Evolutionary conservation across 2,888 invertebrate genomes (phyloP).

Genomic region (Neoaliturus tenellus): DNA sequence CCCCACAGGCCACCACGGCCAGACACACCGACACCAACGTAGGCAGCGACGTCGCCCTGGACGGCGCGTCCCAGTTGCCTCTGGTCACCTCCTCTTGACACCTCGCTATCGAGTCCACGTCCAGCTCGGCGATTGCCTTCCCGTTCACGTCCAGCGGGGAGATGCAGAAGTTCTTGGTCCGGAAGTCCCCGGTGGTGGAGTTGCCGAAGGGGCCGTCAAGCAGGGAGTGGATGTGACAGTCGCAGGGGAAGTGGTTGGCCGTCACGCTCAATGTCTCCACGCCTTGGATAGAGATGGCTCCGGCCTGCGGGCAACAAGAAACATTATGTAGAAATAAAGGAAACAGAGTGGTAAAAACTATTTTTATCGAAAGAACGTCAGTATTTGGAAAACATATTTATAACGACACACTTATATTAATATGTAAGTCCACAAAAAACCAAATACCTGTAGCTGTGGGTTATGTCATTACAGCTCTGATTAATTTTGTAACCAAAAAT

Average conservation of each 20-base stretch:
- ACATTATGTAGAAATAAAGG: too few species aligned
- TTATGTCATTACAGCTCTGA: too few species aligned
- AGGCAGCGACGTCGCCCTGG: not conserved
- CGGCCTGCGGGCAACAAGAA: slow-evolving; percentile 68
- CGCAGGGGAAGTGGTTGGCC: slow-evolving; percentile 91
- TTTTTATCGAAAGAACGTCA: too few species aligned
- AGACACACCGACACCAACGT: not conserved
- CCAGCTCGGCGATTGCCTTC: slow-evolving; percentile 80
- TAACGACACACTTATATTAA: too few species aligned
- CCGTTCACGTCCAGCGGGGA: slow-evolving; percentile 91
- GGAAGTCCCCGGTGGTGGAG: slow-evolving; percentile 75
- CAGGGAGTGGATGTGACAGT: slow-evolving; percentile 88
- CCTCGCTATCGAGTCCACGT: slow-evolving; percentile 79
- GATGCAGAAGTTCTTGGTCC: slow-evolving; percentile 88
- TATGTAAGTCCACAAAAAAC: too few species aligned
- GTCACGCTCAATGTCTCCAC: slow-evolving; percentile 83
- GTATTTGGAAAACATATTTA: too few species aligned
- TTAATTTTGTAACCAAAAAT: too few species aligned
- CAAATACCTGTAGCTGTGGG: too few species aligned
- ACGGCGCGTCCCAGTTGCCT: slow-evolving; percentile 76
- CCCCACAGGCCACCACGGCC: not conserved
- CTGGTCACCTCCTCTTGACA: slow-evolving; percentile 81
- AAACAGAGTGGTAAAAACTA: too few species aligned
- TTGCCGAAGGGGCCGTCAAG: slow-evolving; percentile 85
- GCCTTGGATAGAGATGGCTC: slow-evolving; percentile 81